Evolutionary conservation across 2,888 invertebrate genomes (phyloP), one percentile per base, ranked within the genome.

Genomic region (Parnassius apollo): DNA sequence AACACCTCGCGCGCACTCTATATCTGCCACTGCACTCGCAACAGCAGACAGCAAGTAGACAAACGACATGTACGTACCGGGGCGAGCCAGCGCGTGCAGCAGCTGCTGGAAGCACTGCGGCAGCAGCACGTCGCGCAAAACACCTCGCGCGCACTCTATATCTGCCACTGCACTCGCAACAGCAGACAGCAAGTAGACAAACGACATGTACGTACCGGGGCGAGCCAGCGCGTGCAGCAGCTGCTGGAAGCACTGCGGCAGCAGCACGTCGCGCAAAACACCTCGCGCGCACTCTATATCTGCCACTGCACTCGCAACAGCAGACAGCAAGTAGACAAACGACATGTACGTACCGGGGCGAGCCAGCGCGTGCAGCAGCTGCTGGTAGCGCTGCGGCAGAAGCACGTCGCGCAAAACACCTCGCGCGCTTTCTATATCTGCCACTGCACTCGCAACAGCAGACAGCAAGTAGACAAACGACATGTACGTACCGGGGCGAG

Each of bases 231-330:
- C 51, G 9, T 12, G 76, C 42, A 93, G 79, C 25, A 96, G 83
- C 66, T 86, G 85, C 35, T 91, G 79, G 74, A 94, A 95, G 61
- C 93, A 88, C 44, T 93, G 93, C 0, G 91, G 87, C 75, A 92
- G 91, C 57, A 98, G 91, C 83, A 97, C 96, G 68, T 93, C 92
- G 22, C 89, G 92, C 53, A 98, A 90, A 18, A 18, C 18, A 18
- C 18, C 46, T 46, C 46, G 46, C 46, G 2, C 10, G 46, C 46
- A 12, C 12, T 12, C 46, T 11, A 2, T n/a, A 46, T n/a, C 46
- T 46, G 46, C 44, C 2, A 44, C 44, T 44, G 44, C 44, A 44
- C 44, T 44, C 7, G 11, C 44, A 2, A 9, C 44, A 44, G 25
- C 25, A 25, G 25, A 0, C 25, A 25, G 25, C 13, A 12, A 18